A percentile compares a stretch with the other conserved stretches of the same genome.
These are phyloP conservation scores for Tiphia femorata DNA, from an alignment of 2,888 invertebrate genomes.

Conservation along the genomic window DNA sequence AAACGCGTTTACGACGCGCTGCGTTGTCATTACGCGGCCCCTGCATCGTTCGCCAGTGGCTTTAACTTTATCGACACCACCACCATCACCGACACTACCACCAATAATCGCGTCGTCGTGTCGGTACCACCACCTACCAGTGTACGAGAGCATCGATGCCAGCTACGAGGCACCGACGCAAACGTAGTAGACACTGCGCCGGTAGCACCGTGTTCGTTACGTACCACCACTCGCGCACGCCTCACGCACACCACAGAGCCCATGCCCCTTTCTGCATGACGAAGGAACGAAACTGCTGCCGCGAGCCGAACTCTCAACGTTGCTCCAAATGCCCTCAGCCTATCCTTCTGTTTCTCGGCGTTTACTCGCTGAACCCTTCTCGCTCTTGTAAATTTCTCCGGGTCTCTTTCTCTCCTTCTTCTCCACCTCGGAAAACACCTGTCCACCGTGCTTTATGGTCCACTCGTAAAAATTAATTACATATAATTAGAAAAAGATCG, in stretches of 20 bases:
- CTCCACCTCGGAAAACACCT: slow-evolving; percentile 52
- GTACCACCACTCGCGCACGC: too few relatives aligned
- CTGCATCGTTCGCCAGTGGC: slow-evolving; percentile 65
- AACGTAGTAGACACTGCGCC: too few relatives aligned
- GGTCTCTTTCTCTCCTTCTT: slow-evolving; percentile 1
- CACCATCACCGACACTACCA: slow-evolving; percentile 43
- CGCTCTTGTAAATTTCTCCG: slow-evolving; percentile 4
- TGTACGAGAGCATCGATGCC: neutral
- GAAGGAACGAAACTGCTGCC: slow-evolving; percentile 12
- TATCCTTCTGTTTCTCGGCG: slow-evolving; percentile 1
- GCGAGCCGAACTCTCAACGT: neutral
- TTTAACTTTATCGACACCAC: slow-evolving; percentile 66
- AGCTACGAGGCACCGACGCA: too few relatives aligned
- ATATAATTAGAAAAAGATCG: slow-evolving; percentile 59
- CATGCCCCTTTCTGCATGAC: too few relatives aligned
- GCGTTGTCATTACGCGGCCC: slow-evolving; percentile 68
- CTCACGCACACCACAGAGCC: neutral
- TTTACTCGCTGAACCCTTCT: slow-evolving; percentile 13
- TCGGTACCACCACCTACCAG: slow-evolving; percentile 34
- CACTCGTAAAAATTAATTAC: slow-evolving; percentile 62
- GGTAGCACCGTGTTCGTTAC: too few relatives aligned
- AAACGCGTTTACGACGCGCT: slow-evolving; percentile 69
- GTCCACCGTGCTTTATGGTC: slow-evolving; percentile 57
- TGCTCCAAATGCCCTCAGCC: slow-evolving; percentile 22
- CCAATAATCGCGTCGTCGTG: slow-evolving; percentile 30